Conservation (phyloP, 2,797 vertebrate species). For the Antrozous pallidus region DNA sequence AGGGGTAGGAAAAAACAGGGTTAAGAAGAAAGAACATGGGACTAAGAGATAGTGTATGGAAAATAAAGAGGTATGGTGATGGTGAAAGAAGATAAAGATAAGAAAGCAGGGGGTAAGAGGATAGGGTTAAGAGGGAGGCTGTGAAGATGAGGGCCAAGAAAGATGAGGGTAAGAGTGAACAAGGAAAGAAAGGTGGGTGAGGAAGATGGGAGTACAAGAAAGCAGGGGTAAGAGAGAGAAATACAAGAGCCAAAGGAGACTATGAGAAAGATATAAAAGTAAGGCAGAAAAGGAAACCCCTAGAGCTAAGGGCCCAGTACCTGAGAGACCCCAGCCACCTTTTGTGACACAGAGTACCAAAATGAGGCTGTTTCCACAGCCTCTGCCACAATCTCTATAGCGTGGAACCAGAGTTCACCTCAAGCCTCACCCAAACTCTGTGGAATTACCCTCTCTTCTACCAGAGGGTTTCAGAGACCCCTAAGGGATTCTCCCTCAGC, state of each 20-base stretch:
- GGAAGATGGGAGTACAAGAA: background rate
- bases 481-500: background rate
- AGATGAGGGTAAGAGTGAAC: background rate
- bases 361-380: background rate
- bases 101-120: background rate
- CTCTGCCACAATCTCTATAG: background rate
- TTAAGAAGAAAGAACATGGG: background rate
- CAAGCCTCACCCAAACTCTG: background rate
- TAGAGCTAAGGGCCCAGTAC: background rate
- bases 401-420: background rate
- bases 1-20: background rate
- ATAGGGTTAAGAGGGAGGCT: background rate
- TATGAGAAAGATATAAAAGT: background rate
- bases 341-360: background rate
- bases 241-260: background rate
- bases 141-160: background rate
- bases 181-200: background rate
- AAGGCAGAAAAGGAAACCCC: background rate
- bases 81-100: background rate
- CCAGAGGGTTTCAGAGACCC: background rate
- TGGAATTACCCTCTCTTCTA: background rate
- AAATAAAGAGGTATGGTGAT: background rate
- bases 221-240: background rate
- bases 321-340: background rate
- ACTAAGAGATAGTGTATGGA: background rate